Conservation (phyloP, 2,113 vertebrate species). For the Eulacestoma nigropectus region DNA sequence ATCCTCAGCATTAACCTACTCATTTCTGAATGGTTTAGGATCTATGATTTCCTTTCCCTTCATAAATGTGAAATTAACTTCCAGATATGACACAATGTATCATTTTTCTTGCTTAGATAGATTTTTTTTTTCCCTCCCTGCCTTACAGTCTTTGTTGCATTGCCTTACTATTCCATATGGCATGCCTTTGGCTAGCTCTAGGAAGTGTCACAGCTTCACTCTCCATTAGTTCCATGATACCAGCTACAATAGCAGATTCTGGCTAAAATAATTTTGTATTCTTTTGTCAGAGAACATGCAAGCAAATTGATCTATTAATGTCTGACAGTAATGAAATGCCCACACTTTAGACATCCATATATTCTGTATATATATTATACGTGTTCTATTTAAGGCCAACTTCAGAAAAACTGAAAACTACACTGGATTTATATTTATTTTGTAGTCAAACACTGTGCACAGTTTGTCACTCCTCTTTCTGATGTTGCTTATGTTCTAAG, state of each 20-base stretch:
- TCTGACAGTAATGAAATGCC: not conserved
- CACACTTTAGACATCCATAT: not conserved
- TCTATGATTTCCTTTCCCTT: not conserved
- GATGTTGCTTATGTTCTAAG: not conserved
- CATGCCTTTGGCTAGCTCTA: slow-evolving; percentile 22
- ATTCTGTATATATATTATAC: not conserved
- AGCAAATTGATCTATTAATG: not conserved
- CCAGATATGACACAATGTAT: not conserved
- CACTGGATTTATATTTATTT: not conserved
- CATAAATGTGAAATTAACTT: not conserved
- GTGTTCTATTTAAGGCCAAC: not conserved
- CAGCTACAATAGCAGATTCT: not conserved
- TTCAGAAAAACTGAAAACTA: not conserved
- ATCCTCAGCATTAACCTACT: not conserved
- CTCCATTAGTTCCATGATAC: not conserved
- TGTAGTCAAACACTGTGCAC: not conserved
- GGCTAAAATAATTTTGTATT: not conserved
- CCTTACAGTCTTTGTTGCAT: not conserved
- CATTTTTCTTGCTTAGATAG: not conserved
- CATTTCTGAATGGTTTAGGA: not conserved
- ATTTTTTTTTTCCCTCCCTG: not conserved
- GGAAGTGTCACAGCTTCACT: not conserved
- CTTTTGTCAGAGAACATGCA: not conserved
- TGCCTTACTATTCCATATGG: not conserved
- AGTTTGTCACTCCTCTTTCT: not conserved